Evolutionary conservation across 2,797 vertebrate genomes (phyloP), one percentile per base, ranked within the genome.

Genomic region (Lemur catta): DNA sequence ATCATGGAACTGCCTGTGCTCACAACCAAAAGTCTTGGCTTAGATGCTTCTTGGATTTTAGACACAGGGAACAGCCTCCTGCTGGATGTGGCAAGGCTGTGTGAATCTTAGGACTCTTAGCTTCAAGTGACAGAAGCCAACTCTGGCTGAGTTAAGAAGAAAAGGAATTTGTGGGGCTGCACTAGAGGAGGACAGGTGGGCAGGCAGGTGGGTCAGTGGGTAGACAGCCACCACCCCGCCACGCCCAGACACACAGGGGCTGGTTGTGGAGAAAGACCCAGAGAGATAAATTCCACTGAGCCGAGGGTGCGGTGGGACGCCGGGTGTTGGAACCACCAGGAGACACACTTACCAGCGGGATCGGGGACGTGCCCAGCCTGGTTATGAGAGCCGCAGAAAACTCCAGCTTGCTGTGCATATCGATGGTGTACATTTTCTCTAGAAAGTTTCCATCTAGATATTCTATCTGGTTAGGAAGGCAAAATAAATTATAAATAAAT

Each of bases 361-460:
- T 20, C 0, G 63, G 87, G 14, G 43, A 38, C 0, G 3, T 24
- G 69, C 79, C 33, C 0, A 30, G 50, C 61, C 50, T 79, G 0
- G 97, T 80, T 2, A 97, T 57, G 28, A 98, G 26, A 1, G 5
- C 1, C 30, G 91, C 96, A 0, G 33, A n/a, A 41, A 98, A 4
- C 1, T 78, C 1, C 81, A 97, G n/a, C 4, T 38, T 0, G 50
- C 96, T 93, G 43, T 96, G 91, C 97, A 97, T 97, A 1, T 98
- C 98, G 4, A 98, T 94, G 35, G 41, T 88, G 12, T 80, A 89
- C 52, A 97, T 46, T 3, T 9, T 6, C 2, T 75, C 12, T 18
- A 38, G 4, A 41, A 96, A 95, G 0, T 26, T 2, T 43, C 97
- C 96, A 0, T 75, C 26, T 33, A 97, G 91, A 46, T 94, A 2